Percentiles rank a stretch among this genome's conserved stretches.
phyloP scores from a whole-genome alignment of 2,113 vertebrate genomes.

The Cricetomys ansorgei region DNA sequence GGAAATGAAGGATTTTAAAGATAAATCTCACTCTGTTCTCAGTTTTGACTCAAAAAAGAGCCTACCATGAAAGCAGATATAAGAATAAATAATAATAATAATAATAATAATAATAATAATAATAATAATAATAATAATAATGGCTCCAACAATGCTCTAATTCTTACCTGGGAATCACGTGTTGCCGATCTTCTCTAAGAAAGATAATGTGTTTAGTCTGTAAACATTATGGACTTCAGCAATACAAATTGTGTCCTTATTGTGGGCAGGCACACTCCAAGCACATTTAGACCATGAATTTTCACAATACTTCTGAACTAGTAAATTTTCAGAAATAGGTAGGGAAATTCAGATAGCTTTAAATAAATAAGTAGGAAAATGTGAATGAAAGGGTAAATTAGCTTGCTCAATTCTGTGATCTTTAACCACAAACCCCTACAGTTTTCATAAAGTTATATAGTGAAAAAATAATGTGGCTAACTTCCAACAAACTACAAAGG shows the following conservation, averaged over 20 bases:
- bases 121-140: no score
- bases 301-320: background rate
- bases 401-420: background rate
- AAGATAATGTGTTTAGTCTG: background rate
- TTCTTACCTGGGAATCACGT: background rate
- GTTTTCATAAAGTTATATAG: background rate
- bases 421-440: background rate
- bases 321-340: background rate
- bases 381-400: background rate
- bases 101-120: no score
- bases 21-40: accelerated
- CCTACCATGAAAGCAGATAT: background rate
- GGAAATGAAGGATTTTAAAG: background rate
- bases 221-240: background rate
- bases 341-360: background rate
- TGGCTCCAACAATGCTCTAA: background rate
- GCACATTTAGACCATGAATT: background rate
- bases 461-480: accelerated
- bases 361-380: background rate
- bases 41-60: background rate
- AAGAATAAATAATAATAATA: no score
- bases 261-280: background rate
- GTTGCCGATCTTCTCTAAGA: background rate
- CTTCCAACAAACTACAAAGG: background rate
- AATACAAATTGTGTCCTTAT: background rate